phyloP scores from a whole-genome alignment of 1,140 invertebrate genomes.

The Zaprionus vittiger region DNA sequence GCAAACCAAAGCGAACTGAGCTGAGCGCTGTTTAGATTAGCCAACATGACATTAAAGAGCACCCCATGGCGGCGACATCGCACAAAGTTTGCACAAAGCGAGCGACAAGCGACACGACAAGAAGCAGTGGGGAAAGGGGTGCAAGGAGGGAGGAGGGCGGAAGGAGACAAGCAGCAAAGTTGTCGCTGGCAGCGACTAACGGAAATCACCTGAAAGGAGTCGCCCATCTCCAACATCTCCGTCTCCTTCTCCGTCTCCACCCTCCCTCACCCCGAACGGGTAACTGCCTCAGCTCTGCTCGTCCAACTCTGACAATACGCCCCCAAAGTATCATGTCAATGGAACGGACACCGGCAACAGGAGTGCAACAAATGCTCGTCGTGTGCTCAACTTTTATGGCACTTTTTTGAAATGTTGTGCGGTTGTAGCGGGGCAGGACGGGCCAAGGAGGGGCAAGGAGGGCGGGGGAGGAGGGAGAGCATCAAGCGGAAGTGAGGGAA shows the following conservation, averaged over 20 bases:
- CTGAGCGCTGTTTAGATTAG: conserved; percentile 50
- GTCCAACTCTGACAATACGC: conserved; percentile 28
- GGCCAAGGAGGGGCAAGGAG: neutral
- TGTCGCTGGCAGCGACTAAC: conserved; percentile 49
- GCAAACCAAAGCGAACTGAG: neutral
- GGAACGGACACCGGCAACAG: conserved; percentile 8
- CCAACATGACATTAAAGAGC: conserved; percentile 42
- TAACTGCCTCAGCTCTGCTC: conserved; percentile 17
- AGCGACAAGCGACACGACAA: conserved; percentile 7
- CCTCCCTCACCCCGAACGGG: too few relatives aligned
- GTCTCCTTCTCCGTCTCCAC: neutral
- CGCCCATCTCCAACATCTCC: neutral
- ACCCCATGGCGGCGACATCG: conserved; percentile 31
- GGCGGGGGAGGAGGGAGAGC: neutral
- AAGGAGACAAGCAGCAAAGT: conserved; percentile 44
- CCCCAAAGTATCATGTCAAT: conserved; percentile 38
- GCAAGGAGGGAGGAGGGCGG: neutral
- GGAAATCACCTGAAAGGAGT: conserved; percentile 65
- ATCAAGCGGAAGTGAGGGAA: conserved; percentile 7
- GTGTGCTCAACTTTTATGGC: conserved; percentile 61
- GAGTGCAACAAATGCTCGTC: conserved; percentile 53
- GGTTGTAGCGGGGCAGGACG: neutral
- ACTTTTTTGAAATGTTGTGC: conserved; percentile 39
- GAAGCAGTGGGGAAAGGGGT: too few relatives aligned
- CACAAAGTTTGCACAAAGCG: conserved; percentile 60